Conservation (phyloP, 1,140 invertebrate species). For the Thaumetopoea pityocampa region DNA sequence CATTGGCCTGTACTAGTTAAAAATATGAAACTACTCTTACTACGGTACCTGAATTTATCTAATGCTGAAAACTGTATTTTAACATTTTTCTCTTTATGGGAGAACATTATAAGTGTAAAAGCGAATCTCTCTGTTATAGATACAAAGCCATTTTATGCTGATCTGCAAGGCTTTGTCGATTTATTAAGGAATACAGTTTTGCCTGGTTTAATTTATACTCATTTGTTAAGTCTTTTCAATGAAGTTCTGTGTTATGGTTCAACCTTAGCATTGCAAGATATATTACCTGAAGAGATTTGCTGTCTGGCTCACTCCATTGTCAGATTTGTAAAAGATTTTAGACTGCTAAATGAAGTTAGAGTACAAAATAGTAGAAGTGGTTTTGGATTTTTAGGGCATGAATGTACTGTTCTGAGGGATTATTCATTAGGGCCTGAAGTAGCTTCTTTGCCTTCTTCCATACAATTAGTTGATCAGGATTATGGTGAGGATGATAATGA, state of each 20-base stretch:
- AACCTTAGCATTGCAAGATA: constrained; percentile 90
- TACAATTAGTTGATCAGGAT: constrained; percentile 59
- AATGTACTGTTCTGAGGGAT: constrained; percentile 59
- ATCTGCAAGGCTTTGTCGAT: constrained; percentile 87
- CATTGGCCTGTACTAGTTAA: constrained; percentile 88
- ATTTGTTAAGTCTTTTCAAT: constrained; percentile 89
- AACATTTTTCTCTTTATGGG: constrained; percentile 90
- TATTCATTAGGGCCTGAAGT: constrained; percentile 54
- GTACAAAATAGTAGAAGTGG: constrained; percentile 70
- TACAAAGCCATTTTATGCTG: constrained; percentile 91
- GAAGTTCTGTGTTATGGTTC: constrained; percentile 93
- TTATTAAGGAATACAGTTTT: constrained; percentile 83
- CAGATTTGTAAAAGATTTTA: constrained; percentile 88
- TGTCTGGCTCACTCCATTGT: constrained; percentile 89
- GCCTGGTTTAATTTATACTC: constrained; percentile 88
- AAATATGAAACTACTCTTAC: constrained; percentile 78
- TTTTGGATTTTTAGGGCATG: constrained; percentile 76
- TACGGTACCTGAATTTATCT: constrained; percentile 74
- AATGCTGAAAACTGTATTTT: constrained; percentile 83
- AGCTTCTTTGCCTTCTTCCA: constrained; percentile 43
- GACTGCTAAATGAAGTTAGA: constrained; percentile 81
- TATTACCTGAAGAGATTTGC: constrained; percentile 90
- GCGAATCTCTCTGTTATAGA: constrained; percentile 92
- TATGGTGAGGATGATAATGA: constrained; percentile 57
- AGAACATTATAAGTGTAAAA: constrained; percentile 93